phyloP scores from a whole-genome alignment of 2,888 invertebrate species.

The Ichneumoninae sp. region DNA sequence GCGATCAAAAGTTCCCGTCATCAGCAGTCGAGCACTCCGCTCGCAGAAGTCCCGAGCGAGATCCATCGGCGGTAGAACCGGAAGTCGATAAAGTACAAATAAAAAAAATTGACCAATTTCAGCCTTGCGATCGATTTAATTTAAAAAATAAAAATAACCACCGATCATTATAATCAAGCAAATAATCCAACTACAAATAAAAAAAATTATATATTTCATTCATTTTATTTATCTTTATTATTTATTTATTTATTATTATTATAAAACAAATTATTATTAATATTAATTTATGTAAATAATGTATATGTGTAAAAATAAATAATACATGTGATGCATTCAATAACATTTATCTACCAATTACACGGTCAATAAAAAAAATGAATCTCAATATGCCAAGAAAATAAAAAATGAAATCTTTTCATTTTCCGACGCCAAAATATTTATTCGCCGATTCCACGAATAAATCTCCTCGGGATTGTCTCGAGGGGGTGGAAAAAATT shows the following conservation, averaged over 20 bases:
- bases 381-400: not conserved
- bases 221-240: too few relatives aligned
- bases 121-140: not conserved
- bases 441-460: conserved; percentile 33
- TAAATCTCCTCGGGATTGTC: conserved; percentile 19
- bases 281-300: too few relatives aligned
- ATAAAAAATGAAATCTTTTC: not conserved
- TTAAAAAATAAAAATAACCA: not conserved
- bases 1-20: conserved; percentile 52
- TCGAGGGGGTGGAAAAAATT: conserved; percentile 53
- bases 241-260: too few relatives aligned
- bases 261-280: too few relatives aligned
- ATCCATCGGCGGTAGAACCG: not conserved
- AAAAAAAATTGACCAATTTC: not conserved
- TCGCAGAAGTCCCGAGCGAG: not conserved
- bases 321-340: not conserved
- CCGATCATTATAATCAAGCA: not conserved
- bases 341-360: not conserved
- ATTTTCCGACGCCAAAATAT: not conserved
- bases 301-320: not conserved
- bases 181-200: not conserved
- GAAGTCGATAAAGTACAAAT: not conserved
- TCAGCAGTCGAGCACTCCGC: not conserved
- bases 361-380: conserved; percentile 6
- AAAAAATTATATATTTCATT: not conserved